Base-by-base conservation (phyloP, 2,113 vertebrate genomes). In the Brachionichthys hirsutus region DNA sequence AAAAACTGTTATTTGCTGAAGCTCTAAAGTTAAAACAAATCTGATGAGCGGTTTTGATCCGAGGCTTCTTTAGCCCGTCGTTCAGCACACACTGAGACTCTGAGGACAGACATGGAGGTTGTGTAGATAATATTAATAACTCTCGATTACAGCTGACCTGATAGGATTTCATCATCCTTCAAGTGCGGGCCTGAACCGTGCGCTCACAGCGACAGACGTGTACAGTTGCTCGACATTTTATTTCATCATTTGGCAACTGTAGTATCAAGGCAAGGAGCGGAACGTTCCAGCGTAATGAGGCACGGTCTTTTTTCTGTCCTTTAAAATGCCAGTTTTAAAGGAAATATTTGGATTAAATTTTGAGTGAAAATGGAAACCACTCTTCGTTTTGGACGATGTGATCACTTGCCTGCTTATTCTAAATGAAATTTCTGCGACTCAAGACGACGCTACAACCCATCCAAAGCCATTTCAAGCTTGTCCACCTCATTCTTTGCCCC, bases 81-180 rank as follows among this genome's bases (percentile, higher is more conserved):
- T 64, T n/a, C 22, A 46, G 30, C 64, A 43, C n/a, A 9, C 42
- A 59, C 55, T 45, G 46, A 55, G 56, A 67, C 55, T 47, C n/a
- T 42, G 13, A 70, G 64, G 43, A 58, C 68, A 70, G 70, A 66
- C 67, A 52, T 20, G 53, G 58, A 58, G 54, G 69, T 73, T 60
- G 64, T 78, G 57, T 74, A 78, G 85, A 82, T 81, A 81, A 82
- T 89, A 88, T 88, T 88, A 88, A 88, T 88, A 89, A 89, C 86
- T 76, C 80, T 80, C 70, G 77, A 86, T 89, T 89, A 88, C 88
- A 89, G 83, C 82, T 82, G 86, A 78, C 83, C 83, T 79, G 85
- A 77, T 76, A 66, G 80, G 77, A 85, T 89, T 89, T 89, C 88
- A 87, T 88, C 88, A 88, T 87, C 72, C 78, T 60, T 52, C 16